A percentile compares a stretch with the other conserved stretches of the same genome.
Evolutionary conservation across 2,888 invertebrate genomes (phyloP).

Genomic region (Bruchidius siliquastri): DNA sequence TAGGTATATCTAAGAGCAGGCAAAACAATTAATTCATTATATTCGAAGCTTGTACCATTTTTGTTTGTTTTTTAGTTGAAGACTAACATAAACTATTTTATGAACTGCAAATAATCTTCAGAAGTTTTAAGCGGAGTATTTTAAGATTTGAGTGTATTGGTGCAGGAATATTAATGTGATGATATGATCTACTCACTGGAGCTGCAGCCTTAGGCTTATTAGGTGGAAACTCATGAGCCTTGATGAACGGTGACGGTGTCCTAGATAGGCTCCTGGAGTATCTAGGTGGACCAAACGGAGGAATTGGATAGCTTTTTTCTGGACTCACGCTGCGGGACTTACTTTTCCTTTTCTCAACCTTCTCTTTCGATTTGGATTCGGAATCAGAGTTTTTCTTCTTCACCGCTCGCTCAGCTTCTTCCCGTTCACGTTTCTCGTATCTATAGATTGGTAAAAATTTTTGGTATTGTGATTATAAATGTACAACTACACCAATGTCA

Average conservation of each 20-base stretch:
- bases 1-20: too few relatives aligned
- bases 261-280: slow-evolving; percentile 76
- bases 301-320: slow-evolving; percentile 37
- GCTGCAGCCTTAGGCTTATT: slow-evolving; percentile 42
- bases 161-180: too few relatives aligned
- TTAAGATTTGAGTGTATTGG: too few relatives aligned
- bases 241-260: slow-evolving; percentile 80
- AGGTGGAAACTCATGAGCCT: slow-evolving; percentile 58
- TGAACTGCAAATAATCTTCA: too few relatives aligned
- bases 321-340: slow-evolving; percentile 44
- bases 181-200: neutral
- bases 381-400: slow-evolving; percentile 30
- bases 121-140: too few relatives aligned
- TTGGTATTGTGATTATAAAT: too few relatives aligned
- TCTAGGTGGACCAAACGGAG: slow-evolving; percentile 47
- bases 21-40: too few relatives aligned
- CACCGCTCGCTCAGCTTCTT: slow-evolving; percentile 21
- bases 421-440: slow-evolving; percentile 27
- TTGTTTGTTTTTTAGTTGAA: too few relatives aligned
- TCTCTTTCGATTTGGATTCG: slow-evolving; percentile 26
- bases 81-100: too few relatives aligned
- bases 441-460: neutral
- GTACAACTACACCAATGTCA: too few relatives aligned
- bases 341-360: slow-evolving; percentile 37
- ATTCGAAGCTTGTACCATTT: too few relatives aligned